Base-by-base conservation (phyloP, 2,888 invertebrate genomes). In the Fragum fragum region DNA sequence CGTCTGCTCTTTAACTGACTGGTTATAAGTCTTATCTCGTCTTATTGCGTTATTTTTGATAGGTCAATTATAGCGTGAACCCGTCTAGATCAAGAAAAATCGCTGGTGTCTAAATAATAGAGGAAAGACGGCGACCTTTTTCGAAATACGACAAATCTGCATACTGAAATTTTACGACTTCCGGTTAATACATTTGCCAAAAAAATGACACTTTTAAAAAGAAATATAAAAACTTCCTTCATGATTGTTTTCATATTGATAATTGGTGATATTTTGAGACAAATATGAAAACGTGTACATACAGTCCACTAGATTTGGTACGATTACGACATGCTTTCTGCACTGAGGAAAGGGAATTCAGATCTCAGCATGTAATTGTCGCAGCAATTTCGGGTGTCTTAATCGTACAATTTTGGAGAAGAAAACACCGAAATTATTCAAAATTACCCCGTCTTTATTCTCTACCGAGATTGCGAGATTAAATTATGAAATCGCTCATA, bases 391-490 rank as follows among this genome's bases (percentile, higher is more conserved):
- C 0, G 32, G 32, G 66, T 59, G 32, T 71, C 71, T 61, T 82
- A 82, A 82, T 82, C 73, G 68, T 36, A 23, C 66, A 52, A 68
- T 72, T 47, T 68, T 73, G 7, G 71, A 73, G 68, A 72, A 69
- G 59, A 79, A 82, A 82, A 78, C 75, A 79, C 78, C 73, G 52
- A 82, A 82, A 82, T 82, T 82, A 79, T 82, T 82, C 79, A 73
- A 76, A 82, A 82, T 82, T 79, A 79, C 76, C 57, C 57, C 73
- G 69, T 76, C 76, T 75, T 82, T 82, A 82, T 76, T 73, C 74
- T 76, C 75, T 61, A 26, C 26, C 52, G 82, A 78, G 78, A 82
- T 82, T 61, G 73, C 70, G 57, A 76, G 79, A 82, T 82, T 79
- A 63, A 82, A 82, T 82, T 79, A 79, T 82, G 76, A 82, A 82